A percentile compares a stretch with the other conserved stretches of the same genome.
phyloP scores from a whole-genome alignment of 2,113 vertebrate species.

The Chrysemys picta region DNA sequence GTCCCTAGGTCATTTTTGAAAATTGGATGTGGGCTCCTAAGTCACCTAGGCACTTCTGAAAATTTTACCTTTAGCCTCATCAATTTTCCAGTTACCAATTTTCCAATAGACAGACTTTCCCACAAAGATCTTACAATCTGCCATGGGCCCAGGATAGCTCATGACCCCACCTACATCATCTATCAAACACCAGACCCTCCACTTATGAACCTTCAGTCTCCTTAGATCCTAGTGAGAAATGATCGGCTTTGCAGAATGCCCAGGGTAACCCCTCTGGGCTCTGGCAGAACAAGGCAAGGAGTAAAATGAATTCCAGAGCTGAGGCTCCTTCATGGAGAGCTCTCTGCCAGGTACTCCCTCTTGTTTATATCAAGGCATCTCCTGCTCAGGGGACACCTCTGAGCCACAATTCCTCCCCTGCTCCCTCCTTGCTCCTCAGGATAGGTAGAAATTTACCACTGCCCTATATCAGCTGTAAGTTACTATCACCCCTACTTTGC shows the following conservation, averaged over 20 bases:
- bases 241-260: neutral
- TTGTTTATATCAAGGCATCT: neutral
- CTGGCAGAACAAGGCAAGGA: neutral
- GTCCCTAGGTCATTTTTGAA: neutral
- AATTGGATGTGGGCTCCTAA: neutral
- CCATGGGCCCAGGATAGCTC: accelerated
- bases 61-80: neutral
- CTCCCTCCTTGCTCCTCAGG: neutral
- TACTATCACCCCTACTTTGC: neutral
- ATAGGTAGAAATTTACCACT: neutral
- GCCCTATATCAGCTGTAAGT: neutral
- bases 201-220: neutral
- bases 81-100: neutral
- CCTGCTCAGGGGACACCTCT: neutral
- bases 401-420: neutral
- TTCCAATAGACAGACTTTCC: neutral
- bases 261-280: neutral
- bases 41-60: neutral
- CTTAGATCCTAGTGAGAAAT: neutral
- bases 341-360: neutral
- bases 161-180: neutral
- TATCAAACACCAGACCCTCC: neutral
- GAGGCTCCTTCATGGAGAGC: neutral
- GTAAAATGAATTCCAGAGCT: neutral
- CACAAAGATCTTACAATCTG: neutral